phyloP scores from a whole-genome alignment of 2,888 invertebrate species.

The Agrenia bidenticulata region DNA sequence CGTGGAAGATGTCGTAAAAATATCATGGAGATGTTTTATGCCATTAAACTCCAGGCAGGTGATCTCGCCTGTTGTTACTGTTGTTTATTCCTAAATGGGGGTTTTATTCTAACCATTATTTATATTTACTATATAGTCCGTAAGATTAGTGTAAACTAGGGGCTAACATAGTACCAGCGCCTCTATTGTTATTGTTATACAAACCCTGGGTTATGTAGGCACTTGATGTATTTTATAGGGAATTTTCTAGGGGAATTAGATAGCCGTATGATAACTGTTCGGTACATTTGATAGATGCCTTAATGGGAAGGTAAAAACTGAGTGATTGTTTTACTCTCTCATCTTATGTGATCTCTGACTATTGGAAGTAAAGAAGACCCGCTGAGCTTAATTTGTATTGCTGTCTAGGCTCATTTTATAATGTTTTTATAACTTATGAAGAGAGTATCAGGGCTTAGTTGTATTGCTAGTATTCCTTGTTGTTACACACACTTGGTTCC shows the following conservation, averaged over 20 bases:
- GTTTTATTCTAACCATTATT: too few relatives aligned
- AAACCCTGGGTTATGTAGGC: too few relatives aligned
- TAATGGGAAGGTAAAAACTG: background rate
- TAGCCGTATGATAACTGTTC: background rate
- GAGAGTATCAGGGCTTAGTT: too few relatives aligned
- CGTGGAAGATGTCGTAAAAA: constrained; percentile 35
- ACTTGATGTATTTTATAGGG: too few relatives aligned
- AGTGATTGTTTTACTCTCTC: constrained; percentile 6
- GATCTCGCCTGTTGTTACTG: constrained; percentile 9
- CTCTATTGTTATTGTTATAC: too few relatives aligned
- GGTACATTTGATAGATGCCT: constrained; percentile 16
- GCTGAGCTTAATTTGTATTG: constrained; percentile 19
- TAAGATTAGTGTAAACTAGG: too few relatives aligned
- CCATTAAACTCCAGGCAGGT: constrained; percentile 14
- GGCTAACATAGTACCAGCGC: too few relatives aligned
- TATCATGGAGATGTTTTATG: constrained; percentile 33
- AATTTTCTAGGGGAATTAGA: too few relatives aligned
- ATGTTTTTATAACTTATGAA: constrained; percentile 6
- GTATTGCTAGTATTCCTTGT: too few relatives aligned
- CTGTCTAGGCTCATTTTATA: constrained; percentile 10
- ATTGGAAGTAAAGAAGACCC: constrained; percentile 8
- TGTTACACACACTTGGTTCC: too few relatives aligned
- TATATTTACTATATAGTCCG: too few relatives aligned
- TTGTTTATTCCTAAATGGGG: constrained; percentile 9
- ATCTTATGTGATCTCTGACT: background rate